Evolutionary conservation across 2,888 invertebrate genomes (phyloP), one percentile per base, ranked within the genome.

Genomic region (Melikaiella ostensackeni): DNA sequence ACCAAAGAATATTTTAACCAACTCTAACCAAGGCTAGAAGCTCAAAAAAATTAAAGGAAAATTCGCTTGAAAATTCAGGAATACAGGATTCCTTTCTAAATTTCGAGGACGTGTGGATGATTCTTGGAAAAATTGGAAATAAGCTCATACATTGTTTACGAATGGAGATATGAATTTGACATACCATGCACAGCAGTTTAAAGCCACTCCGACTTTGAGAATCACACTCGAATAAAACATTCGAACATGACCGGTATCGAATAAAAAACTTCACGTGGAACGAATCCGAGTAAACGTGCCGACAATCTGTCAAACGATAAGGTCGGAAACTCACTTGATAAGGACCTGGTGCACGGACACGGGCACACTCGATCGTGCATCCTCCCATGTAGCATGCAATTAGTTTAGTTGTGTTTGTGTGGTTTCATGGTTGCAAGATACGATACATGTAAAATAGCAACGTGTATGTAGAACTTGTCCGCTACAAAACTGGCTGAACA

Each of bases 241-340:
- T 59, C 42, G 59, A 84, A 84, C 86, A 88, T 84, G 80, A 87
- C 87, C 87, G 88, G 88, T 84, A 82, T 79, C 75, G 82, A 85
- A 83, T 86, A 85, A 87, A 87, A 88, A 86, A 87, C 86, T 87
- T 88, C 88, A 88, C 88, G 88, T 88, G 88, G 86, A 86, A 86
- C 79, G 81, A 81, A 85, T 30, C 30, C 85, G 82, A 84, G 84
- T 84, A 84, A 85, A 85, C 85, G 85, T 85, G 86, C 83, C 81
- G 83, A 84, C 85, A 86, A 88, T 86, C 88, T 88, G 88, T 88
- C 88, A 88, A 88, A 87, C 85, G 85, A 80, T 83, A 84, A 84
- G 85, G 85, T 85, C 84, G 87, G 87, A 87, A 85, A 87, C 85
- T 85, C 85, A 82, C 80, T 83, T 84, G 84, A 85, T 83, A 83